phyloP scores from a whole-genome alignment of 2,888 invertebrate species.

The Hipparchia semele region DNA sequence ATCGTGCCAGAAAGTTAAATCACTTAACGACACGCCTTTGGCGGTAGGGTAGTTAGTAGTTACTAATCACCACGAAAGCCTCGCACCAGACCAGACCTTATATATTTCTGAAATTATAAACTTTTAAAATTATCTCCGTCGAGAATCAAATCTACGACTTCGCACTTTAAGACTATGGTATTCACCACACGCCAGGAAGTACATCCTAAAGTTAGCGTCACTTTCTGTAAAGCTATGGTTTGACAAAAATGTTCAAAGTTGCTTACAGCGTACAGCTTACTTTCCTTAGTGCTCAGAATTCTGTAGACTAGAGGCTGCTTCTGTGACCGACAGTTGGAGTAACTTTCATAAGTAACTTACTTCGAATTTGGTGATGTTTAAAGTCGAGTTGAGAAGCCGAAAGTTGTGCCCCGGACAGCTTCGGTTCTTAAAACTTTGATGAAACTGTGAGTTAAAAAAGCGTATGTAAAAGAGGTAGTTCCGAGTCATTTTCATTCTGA shows the following conservation, averaged over 20 bases:
- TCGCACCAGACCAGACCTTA: too few species aligned
- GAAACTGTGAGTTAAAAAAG: not conserved
- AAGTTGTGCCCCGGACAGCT: not conserved
- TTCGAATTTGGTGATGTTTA: conserved; percentile 1
- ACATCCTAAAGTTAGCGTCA: not conserved
- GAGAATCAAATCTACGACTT: too few species aligned
- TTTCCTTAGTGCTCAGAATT: conserved; percentile 12
- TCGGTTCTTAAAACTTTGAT: not conserved
- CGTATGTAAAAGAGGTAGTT: not conserved
- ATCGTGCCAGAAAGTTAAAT: too few species aligned
- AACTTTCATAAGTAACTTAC: conserved; percentile 14
- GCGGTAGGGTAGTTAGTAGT: too few species aligned
- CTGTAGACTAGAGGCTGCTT: not conserved
- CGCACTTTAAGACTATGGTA: too few species aligned
- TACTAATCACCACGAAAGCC: too few species aligned
- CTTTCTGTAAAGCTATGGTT: not conserved
- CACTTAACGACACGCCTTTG: too few species aligned
- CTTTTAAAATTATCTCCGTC: too few species aligned
- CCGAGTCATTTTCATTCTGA: not conserved
- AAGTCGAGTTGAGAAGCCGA: conserved; percentile 4
- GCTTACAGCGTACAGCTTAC: not conserved
- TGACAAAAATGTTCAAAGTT: conserved; percentile 1
- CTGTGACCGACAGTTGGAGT: conserved; percentile 11
- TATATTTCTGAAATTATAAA: too few species aligned
- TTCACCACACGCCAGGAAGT: not conserved